Evolutionary conservation across 2,888 invertebrate species (phyloP).

Genomic region (Tortricodes alternella): DNA sequence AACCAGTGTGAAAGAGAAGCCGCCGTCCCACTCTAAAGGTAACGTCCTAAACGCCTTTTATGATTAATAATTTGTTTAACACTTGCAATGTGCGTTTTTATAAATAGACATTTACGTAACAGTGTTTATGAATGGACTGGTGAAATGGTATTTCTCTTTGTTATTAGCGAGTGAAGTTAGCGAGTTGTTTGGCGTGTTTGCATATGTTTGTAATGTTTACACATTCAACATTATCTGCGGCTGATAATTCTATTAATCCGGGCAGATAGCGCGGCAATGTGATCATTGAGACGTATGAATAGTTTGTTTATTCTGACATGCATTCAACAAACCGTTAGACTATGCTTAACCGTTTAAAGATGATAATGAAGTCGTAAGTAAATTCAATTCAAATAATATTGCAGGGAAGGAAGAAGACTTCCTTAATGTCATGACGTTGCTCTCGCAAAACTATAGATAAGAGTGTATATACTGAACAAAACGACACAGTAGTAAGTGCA

Average conservation of each 20-base stretch:
- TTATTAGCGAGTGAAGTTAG: slow-evolving; percentile 15
- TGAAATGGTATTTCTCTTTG: slow-evolving; percentile 15
- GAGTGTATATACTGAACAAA: too few relatives aligned
- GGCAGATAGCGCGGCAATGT: neutral
- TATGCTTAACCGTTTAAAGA: neutral
- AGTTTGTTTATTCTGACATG: neutral
- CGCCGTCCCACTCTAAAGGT: slow-evolving; percentile 15
- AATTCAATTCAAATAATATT: too few relatives aligned
- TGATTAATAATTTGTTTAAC: neutral
- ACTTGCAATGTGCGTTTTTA: slow-evolving; percentile 11
- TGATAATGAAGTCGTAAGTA: too few relatives aligned
- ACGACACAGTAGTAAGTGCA: too few relatives aligned
- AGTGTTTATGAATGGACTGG: slow-evolving; percentile 15
- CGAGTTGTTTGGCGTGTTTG: neutral
- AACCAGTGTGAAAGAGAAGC: slow-evolving; percentile 17
- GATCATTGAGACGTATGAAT: neutral
- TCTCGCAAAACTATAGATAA: too few relatives aligned
- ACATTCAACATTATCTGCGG: neutral
- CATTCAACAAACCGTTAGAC: neutral
- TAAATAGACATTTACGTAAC: slow-evolving; percentile 9
- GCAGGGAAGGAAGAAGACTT: too few relatives aligned
- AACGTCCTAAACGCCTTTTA: neutral
- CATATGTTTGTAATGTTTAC: slow-evolving; percentile 9
- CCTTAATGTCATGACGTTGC: too few relatives aligned
- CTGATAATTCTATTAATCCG: slow-evolving; percentile 6